These are phyloP conservation scores for Furcula furcula DNA, from an alignment of 2,888 invertebrate genomes.

Conservation along the genomic window DNA sequence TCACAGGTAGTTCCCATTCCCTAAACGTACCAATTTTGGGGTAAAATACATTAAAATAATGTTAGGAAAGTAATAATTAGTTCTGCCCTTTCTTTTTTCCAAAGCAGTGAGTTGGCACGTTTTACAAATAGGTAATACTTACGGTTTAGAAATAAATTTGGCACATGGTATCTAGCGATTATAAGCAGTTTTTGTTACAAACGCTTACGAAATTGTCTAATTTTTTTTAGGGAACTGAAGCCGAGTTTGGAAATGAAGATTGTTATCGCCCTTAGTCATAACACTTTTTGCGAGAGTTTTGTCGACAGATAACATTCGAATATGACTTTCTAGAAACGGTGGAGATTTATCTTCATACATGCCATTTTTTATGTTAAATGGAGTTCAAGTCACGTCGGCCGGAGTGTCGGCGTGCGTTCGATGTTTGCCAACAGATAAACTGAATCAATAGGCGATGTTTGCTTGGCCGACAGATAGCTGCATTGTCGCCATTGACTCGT, in stretches of 20 bases:
- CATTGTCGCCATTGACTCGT: slow-evolving; percentile 58
- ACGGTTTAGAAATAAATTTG: too few relatives aligned
- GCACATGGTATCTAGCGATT: too few relatives aligned
- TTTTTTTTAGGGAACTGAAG: background rate
- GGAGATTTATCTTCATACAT: slow-evolving; percentile 13
- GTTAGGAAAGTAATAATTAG: slow-evolving; percentile 36
- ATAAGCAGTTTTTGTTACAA: too few relatives aligned
- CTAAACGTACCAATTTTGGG: slow-evolving; percentile 6
- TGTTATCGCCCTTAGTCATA: slow-evolving; percentile 18
- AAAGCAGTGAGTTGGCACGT: slow-evolving; percentile 37
- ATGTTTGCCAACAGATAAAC: slow-evolving; percentile 67
- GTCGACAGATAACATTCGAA: slow-evolving; percentile 13
- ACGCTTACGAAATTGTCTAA: too few relatives aligned
- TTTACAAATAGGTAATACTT: slow-evolving; percentile 11
- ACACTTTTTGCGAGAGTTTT: slow-evolving; percentile 13
- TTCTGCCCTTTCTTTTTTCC: slow-evolving; percentile 31
- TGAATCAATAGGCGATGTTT: slow-evolving; percentile 70
- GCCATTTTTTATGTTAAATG: slow-evolving; percentile 4
- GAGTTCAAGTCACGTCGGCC: slow-evolving; percentile 14
- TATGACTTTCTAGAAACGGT: slow-evolving; percentile 16
- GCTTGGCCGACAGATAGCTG: slow-evolving; percentile 55
- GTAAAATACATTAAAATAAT: slow-evolving; percentile 22
- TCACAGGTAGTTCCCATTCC: slow-evolving; percentile 14
- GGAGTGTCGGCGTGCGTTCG: slow-evolving; percentile 35
- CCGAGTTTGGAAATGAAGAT: slow-evolving; percentile 3